Evolutionary conservation across 2,888 invertebrate species (phyloP), one percentile per base, ranked within the genome.

Genomic region (Geotrupes spiniger): DNA sequence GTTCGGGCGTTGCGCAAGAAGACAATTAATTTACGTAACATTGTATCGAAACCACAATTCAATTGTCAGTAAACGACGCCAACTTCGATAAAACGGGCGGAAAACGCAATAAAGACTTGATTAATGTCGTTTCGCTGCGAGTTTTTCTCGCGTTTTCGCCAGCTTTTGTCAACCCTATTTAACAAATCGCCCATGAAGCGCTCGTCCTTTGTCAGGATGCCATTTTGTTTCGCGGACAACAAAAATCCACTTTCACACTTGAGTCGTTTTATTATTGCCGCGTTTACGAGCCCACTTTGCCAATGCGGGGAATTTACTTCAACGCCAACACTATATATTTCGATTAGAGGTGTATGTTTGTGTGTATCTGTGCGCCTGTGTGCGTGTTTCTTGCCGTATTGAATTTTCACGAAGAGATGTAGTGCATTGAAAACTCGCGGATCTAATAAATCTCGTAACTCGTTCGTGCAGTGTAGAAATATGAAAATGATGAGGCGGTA

Each of bases 211-310:
- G 68, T 69, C 62, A 61, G 59, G 58, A 56, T 58, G 61, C 62
- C 66, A 65, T 65, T 70, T 67, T 66, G 65, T 66, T 61, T 59
- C 62, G 58, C 55, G 58, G 63, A 68, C 66, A 66, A 69, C 68
- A 65, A 69, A 70, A 72, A 72, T 70, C 70, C 73, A 72, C 72
- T 73, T 73, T 73, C 73, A 71, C 73, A 72, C 63, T 69, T 61
- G 62, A 71, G 58, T 64, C 64, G 63, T 66, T 73, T 73, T 70
- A 72, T 71, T 71, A 68, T 66, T 63, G 62, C 61, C 59, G 61
- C 66, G 56, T 68, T 68, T 67, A 68, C 65, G 68, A 67, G 60
- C 62, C 61, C 59, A 61, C 44, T 64, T 63, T 60, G 58, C 58
- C 54, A 61, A 51, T 56, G 57, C 54, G 57, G 59, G 57, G 61